These are phyloP conservation scores for Siniperca obscura DNA, from an alignment of 2,797 vertebrate genomes.

Conservation along the genomic window DNA sequence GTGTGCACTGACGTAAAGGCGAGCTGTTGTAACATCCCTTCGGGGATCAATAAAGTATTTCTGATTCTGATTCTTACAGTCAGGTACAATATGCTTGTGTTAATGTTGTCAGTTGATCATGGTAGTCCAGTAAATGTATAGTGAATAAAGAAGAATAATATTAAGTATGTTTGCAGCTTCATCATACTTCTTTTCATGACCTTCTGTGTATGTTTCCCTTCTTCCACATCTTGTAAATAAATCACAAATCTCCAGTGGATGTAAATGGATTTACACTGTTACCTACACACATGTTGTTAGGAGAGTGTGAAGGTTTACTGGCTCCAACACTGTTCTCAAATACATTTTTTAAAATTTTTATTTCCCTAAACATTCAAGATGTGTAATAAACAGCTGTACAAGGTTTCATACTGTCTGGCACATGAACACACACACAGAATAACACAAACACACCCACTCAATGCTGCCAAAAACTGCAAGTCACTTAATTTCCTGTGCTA, in stretches of 20 bases:
- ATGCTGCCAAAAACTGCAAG: neutral
- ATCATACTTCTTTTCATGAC: neutral
- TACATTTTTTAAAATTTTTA: neutral
- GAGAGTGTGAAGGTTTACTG: neutral
- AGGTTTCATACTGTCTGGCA: neutral
- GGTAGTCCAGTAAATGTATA: neutral
- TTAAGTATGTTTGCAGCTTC: neutral
- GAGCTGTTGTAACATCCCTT: too few relatives aligned
- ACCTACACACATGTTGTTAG: neutral
- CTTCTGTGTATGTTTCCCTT: neutral
- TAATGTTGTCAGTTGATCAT: neutral
- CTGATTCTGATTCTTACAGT: too few relatives aligned
- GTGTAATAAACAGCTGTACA: neutral
- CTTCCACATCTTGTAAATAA: neutral
- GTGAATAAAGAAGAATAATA: neutral
- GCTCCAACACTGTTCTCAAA: neutral
- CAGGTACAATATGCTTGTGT: neutral
- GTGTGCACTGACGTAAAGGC: too few relatives aligned
- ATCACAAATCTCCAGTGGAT: neutral
- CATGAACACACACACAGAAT: neutral
- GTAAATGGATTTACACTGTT: neutral
- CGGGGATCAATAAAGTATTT: too few relatives aligned
- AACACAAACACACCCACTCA: neutral
- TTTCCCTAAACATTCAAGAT: too few relatives aligned
- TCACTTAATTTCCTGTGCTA: conserved; percentile 20